A percentile compares a stretch with the other conserved stretches of the same genome.
Evolutionary conservation across 2,888 invertebrate species (phyloP).

Genomic region (Amphimallon solstitiale): DNA sequence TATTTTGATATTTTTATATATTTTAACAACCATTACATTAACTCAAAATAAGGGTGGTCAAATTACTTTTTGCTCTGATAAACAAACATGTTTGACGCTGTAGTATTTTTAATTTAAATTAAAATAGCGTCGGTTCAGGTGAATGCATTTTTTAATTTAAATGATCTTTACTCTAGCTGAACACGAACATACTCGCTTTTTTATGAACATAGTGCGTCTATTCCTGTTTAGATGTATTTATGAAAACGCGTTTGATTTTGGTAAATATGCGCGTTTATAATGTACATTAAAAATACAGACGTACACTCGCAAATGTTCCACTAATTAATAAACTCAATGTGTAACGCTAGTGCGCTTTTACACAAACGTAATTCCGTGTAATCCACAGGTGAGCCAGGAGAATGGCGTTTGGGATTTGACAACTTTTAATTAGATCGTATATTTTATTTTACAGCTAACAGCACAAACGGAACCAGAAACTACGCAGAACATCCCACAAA

Average conservation of each 20-base stretch:
- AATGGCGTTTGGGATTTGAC: conserved; percentile 19
- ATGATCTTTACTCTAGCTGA: neutral
- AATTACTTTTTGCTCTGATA: conserved; percentile 1
- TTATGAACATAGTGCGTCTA: neutral
- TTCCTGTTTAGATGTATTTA: neutral
- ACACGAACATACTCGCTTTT: neutral
- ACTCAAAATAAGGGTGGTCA: neutral
- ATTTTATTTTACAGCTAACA: conserved; percentile 18
- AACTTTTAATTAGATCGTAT: conserved; percentile 30
- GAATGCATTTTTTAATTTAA: conserved; percentile 1
- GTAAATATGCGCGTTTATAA: neutral
- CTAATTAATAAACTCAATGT: conserved; percentile 21
- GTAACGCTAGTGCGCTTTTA: neutral
- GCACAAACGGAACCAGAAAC: too few relatives aligned
- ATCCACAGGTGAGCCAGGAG: conserved; percentile 24
- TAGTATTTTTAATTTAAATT: conserved; percentile 12
- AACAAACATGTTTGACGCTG: conserved; percentile 9
- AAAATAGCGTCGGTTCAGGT: neutral
- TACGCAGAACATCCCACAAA: too few relatives aligned
- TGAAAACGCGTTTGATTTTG: neutral
- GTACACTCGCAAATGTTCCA: neutral
- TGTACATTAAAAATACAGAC: neutral
- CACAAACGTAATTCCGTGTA: conserved; percentile 6
- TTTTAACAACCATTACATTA: neutral
- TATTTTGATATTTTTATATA: neutral